Conservation (phyloP, 2,113 vertebrate species). For the Lampris megalopsis region DNA sequence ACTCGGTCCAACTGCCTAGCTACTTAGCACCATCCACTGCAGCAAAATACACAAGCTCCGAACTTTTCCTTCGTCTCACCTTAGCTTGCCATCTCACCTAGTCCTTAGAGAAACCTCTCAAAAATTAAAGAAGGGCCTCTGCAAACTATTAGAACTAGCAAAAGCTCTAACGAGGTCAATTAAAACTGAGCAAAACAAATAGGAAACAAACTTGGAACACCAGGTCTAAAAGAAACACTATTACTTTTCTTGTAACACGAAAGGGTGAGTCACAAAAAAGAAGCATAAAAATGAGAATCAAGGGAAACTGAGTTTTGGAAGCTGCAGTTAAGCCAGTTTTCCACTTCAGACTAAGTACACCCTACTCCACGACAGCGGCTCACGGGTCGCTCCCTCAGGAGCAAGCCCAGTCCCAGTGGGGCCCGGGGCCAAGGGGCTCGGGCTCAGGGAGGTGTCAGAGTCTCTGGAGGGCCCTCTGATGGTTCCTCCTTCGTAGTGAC, state of each 20-base stretch:
- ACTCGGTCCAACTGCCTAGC: constrained; percentile 45
- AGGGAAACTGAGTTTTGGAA: constrained; percentile 35
- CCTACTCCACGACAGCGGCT: constrained; percentile 34
- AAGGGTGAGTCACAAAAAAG: constrained; percentile 50
- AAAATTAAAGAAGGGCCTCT: constrained; percentile 40
- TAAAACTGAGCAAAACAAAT: constrained; percentile 44
- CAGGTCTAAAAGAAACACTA: constrained; percentile 44
- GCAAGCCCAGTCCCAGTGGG: background rate
- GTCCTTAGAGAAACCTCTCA: constrained; percentile 22
- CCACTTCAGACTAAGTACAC: constrained; percentile 51
- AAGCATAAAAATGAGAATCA: constrained; percentile 41
- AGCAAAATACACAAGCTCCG: constrained; percentile 50
- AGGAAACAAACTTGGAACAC: constrained; percentile 58
- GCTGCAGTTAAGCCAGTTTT: constrained; percentile 59
- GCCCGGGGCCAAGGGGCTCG: background rate
- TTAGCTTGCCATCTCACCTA: constrained; percentile 41
- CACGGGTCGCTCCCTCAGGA: constrained; percentile 35
- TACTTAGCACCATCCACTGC: constrained; percentile 58
- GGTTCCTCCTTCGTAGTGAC: constrained; percentile 46
- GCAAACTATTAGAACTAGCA: constrained; percentile 21
- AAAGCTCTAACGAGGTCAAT: constrained; percentile 18
- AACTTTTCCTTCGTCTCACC: constrained; percentile 64
- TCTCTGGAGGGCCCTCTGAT: constrained; percentile 33
- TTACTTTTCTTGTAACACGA: constrained; percentile 43
- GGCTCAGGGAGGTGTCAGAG: constrained; percentile 28